Evolutionary conservation across 2,888 invertebrate genomes (phyloP).

Genomic region (Brassicogethes aeneus): DNA sequence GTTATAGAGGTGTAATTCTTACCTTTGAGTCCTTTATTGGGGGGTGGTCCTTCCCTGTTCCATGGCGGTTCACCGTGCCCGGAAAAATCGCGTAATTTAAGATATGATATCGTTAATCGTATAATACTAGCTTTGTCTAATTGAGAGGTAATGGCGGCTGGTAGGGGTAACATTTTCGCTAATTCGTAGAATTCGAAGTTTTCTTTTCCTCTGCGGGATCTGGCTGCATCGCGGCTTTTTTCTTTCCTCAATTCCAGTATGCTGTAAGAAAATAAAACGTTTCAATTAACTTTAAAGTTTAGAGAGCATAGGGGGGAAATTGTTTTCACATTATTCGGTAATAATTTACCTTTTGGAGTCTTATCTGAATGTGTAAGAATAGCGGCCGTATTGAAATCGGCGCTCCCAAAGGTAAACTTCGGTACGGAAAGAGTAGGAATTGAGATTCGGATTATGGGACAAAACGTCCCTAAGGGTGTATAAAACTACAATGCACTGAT

Average conservation of each 20-base stretch:
- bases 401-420: slow-evolving; percentile 32
- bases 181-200: slow-evolving; percentile 95
- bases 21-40: slow-evolving; percentile 78
- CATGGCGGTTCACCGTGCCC: slow-evolving; percentile 95
- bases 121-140: slow-evolving; percentile 95
- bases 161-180: slow-evolving; percentile 87
- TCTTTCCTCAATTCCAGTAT: slow-evolving; percentile 90
- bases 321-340: slow-evolving; percentile 1
- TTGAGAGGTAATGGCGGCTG: slow-evolving; percentile 87
- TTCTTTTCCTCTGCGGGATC: slow-evolving; percentile 86
- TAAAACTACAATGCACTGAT: slow-evolving; percentile 39
- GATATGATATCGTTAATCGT: slow-evolving; percentile 91
- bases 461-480: slow-evolving; percentile 39
- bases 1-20: no score
- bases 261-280: slow-evolving; percentile 51
- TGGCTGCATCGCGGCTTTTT: slow-evolving; percentile 86
- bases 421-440: slow-evolving; percentile 35
- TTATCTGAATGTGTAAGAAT: background rate
- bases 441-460: slow-evolving; percentile 34
- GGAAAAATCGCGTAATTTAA: slow-evolving; percentile 90
- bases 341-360: background rate
- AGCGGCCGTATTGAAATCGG: slow-evolving; percentile 35
- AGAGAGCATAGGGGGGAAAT: background rate
- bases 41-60: slow-evolving; percentile 72
- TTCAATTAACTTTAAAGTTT: slow-evolving; percentile 4